Conservation (phyloP, 2,888 invertebrate species). For the Phorcus lineatus region DNA sequence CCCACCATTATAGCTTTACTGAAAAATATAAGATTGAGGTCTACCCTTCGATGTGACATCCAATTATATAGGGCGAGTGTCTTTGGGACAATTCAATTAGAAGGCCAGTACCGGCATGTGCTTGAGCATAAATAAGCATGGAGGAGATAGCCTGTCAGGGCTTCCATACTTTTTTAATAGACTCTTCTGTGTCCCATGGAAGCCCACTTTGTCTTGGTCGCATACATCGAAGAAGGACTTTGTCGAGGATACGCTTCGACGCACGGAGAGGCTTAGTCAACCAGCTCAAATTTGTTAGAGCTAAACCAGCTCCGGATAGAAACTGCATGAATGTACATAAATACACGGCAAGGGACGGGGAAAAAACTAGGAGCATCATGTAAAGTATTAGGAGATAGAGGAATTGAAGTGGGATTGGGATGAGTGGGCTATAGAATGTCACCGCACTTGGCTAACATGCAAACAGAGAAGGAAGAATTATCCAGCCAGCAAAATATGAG, state of each 20-base stretch:
- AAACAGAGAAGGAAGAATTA: neutral
- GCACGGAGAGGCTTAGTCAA: slow-evolving; percentile 11
- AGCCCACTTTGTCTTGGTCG: neutral
- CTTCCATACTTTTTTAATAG: slow-evolving; percentile 18
- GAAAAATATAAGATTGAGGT: slow-evolving; percentile 18
- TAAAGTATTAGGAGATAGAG: slow-evolving; percentile 14
- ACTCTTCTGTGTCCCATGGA: neutral
- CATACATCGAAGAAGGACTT: neutral
- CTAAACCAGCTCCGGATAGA: slow-evolving; percentile 6
- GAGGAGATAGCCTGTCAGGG: slow-evolving; percentile 30
- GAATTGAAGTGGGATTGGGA: slow-evolving; percentile 5
- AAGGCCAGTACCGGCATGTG: slow-evolving; percentile 32
- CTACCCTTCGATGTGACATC: slow-evolving; percentile 29
- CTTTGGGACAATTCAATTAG: slow-evolving; percentile 38
- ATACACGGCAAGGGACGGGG: neutral
- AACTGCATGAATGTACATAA: slow-evolving; percentile 20
- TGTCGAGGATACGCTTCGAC: neutral
- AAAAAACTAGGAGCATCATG: slow-evolving; percentile 9
- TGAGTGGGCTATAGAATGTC: neutral
- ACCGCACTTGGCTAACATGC: neutral
- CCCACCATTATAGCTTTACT: slow-evolving; percentile 26
- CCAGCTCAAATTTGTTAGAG: slow-evolving; percentile 16
- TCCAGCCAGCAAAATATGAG: neutral
- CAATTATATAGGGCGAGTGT: slow-evolving; percentile 36
- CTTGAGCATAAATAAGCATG: slow-evolving; percentile 34